A percentile compares a stretch with the other conserved stretches of the same genome.
These are phyloP conservation scores for Hormaphis cornu DNA, from an alignment of 1,140 invertebrate genomes.

Conservation along the genomic window DNA sequence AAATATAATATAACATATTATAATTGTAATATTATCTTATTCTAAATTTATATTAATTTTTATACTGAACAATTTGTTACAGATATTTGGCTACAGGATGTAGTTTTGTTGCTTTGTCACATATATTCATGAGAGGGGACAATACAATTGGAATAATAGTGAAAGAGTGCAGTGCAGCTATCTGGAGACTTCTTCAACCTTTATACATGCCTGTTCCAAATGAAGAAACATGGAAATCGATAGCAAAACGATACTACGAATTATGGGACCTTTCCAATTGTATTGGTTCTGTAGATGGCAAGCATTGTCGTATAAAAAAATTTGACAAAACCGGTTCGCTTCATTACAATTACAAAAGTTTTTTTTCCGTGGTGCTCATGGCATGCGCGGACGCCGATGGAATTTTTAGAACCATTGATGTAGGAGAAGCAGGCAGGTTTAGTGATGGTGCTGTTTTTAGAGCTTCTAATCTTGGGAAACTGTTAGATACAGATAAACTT, in stretches of 20 bases:
- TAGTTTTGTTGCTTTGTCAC: background rate
- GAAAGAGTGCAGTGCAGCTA: background rate
- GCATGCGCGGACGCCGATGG: slow-evolving; percentile 41
- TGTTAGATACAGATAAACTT: background rate
- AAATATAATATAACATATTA: background rate
- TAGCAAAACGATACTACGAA: slow-evolving; percentile 29
- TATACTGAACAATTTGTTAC: background rate
- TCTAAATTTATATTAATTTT: background rate
- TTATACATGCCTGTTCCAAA: background rate
- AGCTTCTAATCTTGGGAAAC: slow-evolving; percentile 36
- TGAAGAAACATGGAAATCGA: background rate
- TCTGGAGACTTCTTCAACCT: background rate
- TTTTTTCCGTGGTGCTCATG: slow-evolving; percentile 41
- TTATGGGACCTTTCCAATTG: slow-evolving; percentile 26
- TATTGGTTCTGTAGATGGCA: slow-evolving; percentile 16
- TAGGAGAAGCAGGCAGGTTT: slow-evolving; percentile 40
- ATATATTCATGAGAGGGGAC: background rate
- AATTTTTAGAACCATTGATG: slow-evolving; percentile 40
- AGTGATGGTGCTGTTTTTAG: slow-evolving; percentile 41
- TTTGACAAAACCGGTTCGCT: slow-evolving; percentile 30
- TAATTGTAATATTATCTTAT: no score
- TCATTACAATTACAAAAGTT: slow-evolving; percentile 43
- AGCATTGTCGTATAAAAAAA: slow-evolving; percentile 28
- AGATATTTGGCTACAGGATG: slow-evolving; percentile 11
- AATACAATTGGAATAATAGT: slow-evolving; percentile 9